These are phyloP conservation scores for Cephalopholis sonnerati DNA, from an alignment of 2,113 vertebrate genomes.

Conservation along the genomic window DNA sequence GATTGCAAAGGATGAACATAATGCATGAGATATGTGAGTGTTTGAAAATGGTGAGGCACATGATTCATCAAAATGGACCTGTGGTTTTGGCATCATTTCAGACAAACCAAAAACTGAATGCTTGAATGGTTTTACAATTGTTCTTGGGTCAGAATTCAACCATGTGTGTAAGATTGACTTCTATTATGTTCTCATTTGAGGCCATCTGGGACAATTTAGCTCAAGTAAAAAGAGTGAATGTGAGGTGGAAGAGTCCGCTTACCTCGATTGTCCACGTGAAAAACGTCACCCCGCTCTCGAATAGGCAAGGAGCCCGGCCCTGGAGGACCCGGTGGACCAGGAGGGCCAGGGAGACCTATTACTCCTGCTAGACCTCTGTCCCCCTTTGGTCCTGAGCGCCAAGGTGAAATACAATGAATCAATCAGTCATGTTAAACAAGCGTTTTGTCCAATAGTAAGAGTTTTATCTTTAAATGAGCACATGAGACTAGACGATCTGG, in stretches of 20 bases:
- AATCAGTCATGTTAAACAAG: background rate
- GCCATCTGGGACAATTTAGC: conserved; percentile 37
- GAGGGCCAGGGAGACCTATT: conserved; percentile 86
- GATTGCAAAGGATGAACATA: conserved; percentile 21
- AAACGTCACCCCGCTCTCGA: conserved; percentile 87
- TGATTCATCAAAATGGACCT: conserved; percentile 40
- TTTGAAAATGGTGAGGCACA: conserved; percentile 30
- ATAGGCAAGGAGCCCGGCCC: conserved; percentile 55
- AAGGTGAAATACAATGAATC: background rate
- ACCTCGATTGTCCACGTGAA: conserved; percentile 89
- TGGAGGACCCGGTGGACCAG: conserved; percentile 88
- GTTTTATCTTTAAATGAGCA: background rate
- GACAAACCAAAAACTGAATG: conserved; percentile 41
- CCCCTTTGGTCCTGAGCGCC: conserved; percentile 80
- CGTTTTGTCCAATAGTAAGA: background rate
- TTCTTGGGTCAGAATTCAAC: conserved; percentile 39
- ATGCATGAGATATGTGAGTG: conserved; percentile 14
- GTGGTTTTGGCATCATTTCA: conserved; percentile 56
- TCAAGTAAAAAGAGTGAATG: conserved; percentile 15
- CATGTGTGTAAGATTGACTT: conserved; percentile 31
- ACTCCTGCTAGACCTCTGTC: conserved; percentile 89
- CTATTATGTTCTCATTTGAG: conserved; percentile 42
- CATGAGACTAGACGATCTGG: background rate
- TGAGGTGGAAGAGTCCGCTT: conserved; percentile 53
- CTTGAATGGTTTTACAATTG: conserved; percentile 45